These are phyloP conservation scores for Atrichornis clamosus DNA, from an alignment of 2,113 vertebrate genomes.

Conservation along the genomic window DNA sequence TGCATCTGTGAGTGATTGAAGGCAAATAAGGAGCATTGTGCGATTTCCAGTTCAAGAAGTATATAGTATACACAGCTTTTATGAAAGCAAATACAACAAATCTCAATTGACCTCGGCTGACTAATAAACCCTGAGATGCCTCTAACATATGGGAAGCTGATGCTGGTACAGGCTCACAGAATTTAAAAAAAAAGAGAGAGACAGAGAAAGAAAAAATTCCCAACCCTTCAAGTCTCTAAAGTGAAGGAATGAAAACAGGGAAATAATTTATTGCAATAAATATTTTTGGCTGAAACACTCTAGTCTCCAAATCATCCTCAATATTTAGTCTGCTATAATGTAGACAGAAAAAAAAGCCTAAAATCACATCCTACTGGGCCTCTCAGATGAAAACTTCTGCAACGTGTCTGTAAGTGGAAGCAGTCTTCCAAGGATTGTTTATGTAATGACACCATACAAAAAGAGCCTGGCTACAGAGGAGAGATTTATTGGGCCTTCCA, in stretches of 20 bases:
- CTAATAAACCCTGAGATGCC: conserved; percentile 55
- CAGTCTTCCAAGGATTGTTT: conserved; percentile 6
- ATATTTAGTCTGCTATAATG: conserved; percentile 35
- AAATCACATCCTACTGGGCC: neutral
- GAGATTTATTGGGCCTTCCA: conserved; percentile 36
- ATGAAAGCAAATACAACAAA: conserved; percentile 68
- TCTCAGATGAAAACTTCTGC: neutral
- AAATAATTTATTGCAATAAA: conserved; percentile 5
- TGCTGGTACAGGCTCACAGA: neutral
- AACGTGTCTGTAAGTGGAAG: conserved; percentile 25
- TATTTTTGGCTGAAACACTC: neutral
- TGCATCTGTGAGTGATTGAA: conserved; percentile 74
- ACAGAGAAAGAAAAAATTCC: neutral
- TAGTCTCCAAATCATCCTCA: neutral
- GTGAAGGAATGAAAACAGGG: neutral
- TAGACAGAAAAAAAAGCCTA: neutral
- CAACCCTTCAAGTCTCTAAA: neutral
- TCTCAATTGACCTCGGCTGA: conserved; percentile 33
- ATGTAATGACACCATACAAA: conserved; percentile 17
- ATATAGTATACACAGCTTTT: conserved; percentile 28
- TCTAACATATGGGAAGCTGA: conserved; percentile 39
- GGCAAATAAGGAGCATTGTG: conserved; percentile 56
- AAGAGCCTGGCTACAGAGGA: neutral
- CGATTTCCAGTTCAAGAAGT: conserved; percentile 55
- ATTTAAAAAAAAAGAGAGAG: neutral